These are phyloP conservation scores for Actias luna DNA, from an alignment of 2,888 invertebrate species.

Conservation along the genomic window DNA sequence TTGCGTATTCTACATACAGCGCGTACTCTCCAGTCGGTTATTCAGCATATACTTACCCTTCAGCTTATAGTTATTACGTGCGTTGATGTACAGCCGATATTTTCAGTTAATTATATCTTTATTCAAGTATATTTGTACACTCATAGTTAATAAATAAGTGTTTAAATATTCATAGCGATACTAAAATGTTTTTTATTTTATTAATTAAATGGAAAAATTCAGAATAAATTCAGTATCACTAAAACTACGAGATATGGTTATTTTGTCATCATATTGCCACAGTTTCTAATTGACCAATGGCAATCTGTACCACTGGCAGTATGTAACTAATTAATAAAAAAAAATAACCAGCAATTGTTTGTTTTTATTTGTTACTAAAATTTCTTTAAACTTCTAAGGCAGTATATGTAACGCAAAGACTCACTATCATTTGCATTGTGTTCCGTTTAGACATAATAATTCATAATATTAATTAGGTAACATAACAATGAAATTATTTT, in stretches of 20 bases:
- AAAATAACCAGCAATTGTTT: not conserved
- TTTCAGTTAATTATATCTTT: not conserved
- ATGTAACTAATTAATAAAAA: no score
- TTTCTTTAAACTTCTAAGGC: not conserved
- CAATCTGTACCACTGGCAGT: no score
- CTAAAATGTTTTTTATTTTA: not conserved
- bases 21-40: constrained; percentile 53
- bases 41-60: constrained; percentile 58
- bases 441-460: not conserved
- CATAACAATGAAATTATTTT: constrained; percentile 31
- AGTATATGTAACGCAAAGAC: not conserved
- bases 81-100: constrained; percentile 38
- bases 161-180: not conserved
- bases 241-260: not conserved
- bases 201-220: not conserved
- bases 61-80: constrained; percentile 65
- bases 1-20: constrained; percentile 56
- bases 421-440: not conserved
- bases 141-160: not conserved
- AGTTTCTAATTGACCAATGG: no score
- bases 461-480: constrained; percentile 10
- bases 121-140: not conserved
- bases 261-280: not conserved
- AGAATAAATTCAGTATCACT: not conserved
- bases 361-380: not conserved